Percentiles rank a stretch among this genome's conserved stretches.
phyloP scores from a whole-genome alignment of 2,113 vertebrate species.

The Thymallus thymallus region DNA sequence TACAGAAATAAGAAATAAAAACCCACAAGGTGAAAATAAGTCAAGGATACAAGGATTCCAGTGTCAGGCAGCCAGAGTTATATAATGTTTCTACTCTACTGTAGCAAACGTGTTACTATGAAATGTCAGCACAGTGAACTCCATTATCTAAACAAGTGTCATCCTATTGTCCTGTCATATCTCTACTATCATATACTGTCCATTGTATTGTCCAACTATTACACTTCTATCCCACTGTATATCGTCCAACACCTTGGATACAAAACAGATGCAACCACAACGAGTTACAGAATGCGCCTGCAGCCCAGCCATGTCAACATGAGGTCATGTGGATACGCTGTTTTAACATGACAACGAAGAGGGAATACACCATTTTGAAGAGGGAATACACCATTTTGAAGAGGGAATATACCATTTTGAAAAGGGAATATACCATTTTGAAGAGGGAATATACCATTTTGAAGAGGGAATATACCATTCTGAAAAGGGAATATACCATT shows the following conservation, averaged over 20 bases:
- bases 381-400: slow-evolving; percentile 24
- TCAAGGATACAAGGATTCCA: slow-evolving; percentile 34
- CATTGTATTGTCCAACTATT: slow-evolving; percentile 27
- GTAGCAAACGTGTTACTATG: slow-evolving; percentile 19
- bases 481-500: slow-evolving; percentile 24
- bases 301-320: slow-evolving; percentile 47
- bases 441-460: slow-evolving; percentile 25
- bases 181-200: slow-evolving; percentile 46
- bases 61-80: slow-evolving; percentile 23
- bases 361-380: slow-evolving; percentile 24
- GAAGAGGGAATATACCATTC: slow-evolving; percentile 24
- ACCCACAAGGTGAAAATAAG: slow-evolving; percentile 24
- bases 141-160: slow-evolving; percentile 15
- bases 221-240: slow-evolving; percentile 13
- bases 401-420: slow-evolving; percentile 23
- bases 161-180: slow-evolving; percentile 31
- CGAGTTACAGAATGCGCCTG: slow-evolving; percentile 24
- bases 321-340: slow-evolving; percentile 50
- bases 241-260: background rate
- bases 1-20: slow-evolving; percentile 10
- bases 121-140: slow-evolving; percentile 11
- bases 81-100: slow-evolving; percentile 19
- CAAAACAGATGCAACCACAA: slow-evolving; percentile 7
- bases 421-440: slow-evolving; percentile 23
- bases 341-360: slow-evolving; percentile 24